Conservation (phyloP, 1,140 invertebrate species). For the Bactericera cockerelli region DNA sequence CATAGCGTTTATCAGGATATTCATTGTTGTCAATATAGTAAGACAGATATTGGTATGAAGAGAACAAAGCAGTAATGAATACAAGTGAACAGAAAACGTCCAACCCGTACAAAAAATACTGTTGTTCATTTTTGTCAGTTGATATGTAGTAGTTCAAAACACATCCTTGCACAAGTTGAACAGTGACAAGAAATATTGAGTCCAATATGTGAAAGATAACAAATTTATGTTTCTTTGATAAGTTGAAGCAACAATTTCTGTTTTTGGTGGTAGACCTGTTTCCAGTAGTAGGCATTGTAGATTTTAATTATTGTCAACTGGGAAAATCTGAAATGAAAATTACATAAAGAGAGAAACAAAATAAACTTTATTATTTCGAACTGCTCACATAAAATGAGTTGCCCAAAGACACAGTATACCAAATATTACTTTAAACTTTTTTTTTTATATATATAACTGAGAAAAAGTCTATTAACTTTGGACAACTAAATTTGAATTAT, state of each 20-base stretch:
- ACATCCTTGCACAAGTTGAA: not conserved
- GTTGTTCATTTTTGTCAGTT: not conserved
- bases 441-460: too few relatives aligned
- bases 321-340: too few relatives aligned
- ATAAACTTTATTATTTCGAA: too few relatives aligned
- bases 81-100: not conserved
- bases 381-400: too few relatives aligned
- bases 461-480: too few relatives aligned
- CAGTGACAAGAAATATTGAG: not conserved
- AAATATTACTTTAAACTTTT: too few relatives aligned
- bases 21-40: not conserved
- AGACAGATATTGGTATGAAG: not conserved
- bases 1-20: not conserved
- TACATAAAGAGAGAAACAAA: too few relatives aligned
- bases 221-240: slow-evolving; percentile 7
- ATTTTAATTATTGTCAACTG: too few relatives aligned
- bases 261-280: too few relatives aligned
- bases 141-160: not conserved
- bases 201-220: not conserved
- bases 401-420: too few relatives aligned
- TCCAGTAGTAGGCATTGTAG: too few relatives aligned
- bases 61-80: not conserved
- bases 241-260: not conserved
- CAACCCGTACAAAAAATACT: not conserved
- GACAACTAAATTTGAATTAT: too few relatives aligned